Evolutionary conservation across 2,888 invertebrate genomes (phyloP).

Genomic region (Drosophila dives): DNA sequence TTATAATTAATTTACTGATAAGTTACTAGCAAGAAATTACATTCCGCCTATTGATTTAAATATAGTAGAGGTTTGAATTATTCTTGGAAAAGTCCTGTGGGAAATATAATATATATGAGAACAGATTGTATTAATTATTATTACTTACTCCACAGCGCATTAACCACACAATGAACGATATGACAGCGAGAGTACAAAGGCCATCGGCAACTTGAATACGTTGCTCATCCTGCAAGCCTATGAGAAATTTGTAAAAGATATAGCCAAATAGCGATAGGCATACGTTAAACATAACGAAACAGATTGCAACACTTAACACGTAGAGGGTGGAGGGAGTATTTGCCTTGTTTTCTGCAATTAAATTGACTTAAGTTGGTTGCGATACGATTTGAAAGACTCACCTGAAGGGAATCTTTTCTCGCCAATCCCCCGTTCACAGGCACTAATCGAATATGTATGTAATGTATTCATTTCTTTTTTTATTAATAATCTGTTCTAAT

Average conservation of each 20-base stretch:
- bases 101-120: not conserved
- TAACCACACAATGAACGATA: conserved; percentile 15
- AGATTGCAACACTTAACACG: not conserved
- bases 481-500: not conserved
- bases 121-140: not conserved
- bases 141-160: conserved; percentile 40
- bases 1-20: not conserved
- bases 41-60: conserved; percentile 28
- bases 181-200: not conserved
- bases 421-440: conserved; percentile 32
- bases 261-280: conserved; percentile 17
- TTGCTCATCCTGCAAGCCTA: conserved; percentile 3
- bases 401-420: not conserved
- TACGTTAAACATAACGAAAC: conserved; percentile 45
- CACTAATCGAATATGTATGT: not conserved
- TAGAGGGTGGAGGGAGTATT: not conserved
- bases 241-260: conserved; percentile 24
- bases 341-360: conserved; percentile 19
- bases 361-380: not conserved
- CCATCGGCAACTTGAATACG: not conserved
- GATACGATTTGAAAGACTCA: conserved; percentile 8
- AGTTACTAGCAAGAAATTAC: no score
- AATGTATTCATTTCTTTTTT: conserved; percentile 27
- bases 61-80: conserved; percentile 60
- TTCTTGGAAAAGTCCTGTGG: conserved; percentile 53